Evolutionary conservation across 2,888 invertebrate genomes (phyloP).

Genomic region (Arge pagana): DNA sequence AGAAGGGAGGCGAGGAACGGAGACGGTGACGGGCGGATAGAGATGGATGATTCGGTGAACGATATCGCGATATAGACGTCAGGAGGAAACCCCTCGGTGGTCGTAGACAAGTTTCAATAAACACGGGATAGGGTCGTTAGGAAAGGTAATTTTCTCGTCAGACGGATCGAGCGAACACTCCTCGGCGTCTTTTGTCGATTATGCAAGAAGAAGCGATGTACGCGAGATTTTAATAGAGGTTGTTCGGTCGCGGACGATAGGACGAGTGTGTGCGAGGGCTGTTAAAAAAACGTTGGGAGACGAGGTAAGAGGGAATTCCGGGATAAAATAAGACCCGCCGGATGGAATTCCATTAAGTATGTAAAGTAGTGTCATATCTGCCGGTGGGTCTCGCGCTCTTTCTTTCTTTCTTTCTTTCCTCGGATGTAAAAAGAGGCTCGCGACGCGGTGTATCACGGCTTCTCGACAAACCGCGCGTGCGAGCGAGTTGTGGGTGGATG

Average conservation of each 20-base stretch:
- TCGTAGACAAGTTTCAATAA: conserved; percentile 36
- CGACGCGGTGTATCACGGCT: too few species aligned
- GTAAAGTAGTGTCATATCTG: conserved; percentile 38
- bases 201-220: neutral
- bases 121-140: conserved; percentile 46
- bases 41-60: neutral
- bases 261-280: too few species aligned
- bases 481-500: conserved; percentile 20
- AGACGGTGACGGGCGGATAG: neutral
- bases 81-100: conserved; percentile 8
- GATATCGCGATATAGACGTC: conserved; percentile 15
- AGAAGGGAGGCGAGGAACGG: neutral
- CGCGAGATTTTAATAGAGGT: conserved; percentile 19
- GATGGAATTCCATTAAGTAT: conserved; percentile 42
- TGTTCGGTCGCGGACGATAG: conserved; percentile 16
- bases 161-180: neutral
- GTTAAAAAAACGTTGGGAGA: conserved; percentile 15
- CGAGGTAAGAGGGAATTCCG: conserved; percentile 8
- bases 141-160: conserved; percentile 40
- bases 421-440: too few species aligned
- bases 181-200: neutral
- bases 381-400: conserved; percentile 13
- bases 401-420: neutral
- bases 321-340: conserved; percentile 19
- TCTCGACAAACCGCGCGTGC: too few species aligned